Percentiles rank a stretch among this genome's conserved stretches.
These are phyloP conservation scores for Parnassius orleans DNA, from an alignment of 2,888 invertebrate genomes.

Conservation along the genomic window DNA sequence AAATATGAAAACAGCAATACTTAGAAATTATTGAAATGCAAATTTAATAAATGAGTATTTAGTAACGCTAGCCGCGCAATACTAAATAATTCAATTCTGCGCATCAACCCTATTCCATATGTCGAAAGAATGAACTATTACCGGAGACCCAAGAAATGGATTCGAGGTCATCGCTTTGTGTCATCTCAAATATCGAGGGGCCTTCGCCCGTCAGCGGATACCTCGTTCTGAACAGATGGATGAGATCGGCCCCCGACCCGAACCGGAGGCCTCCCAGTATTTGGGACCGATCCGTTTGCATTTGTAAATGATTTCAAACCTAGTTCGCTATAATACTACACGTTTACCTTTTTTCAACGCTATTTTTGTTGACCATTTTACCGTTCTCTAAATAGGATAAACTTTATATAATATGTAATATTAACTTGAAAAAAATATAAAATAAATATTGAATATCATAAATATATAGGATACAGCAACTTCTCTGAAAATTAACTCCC, in stretches of 20 bases:
- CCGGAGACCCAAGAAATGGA: conserved; percentile 17
- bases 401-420: too few relatives aligned
- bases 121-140: conserved; percentile 26
- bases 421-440: too few relatives aligned
- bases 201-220: conserved; percentile 57
- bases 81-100: background rate
- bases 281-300: conserved; percentile 44
- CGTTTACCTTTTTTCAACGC: too few relatives aligned
- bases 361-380: too few relatives aligned
- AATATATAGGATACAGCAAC: too few relatives aligned
- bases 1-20: too few relatives aligned
- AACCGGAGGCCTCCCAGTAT: conserved; percentile 23
- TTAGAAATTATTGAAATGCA: too few relatives aligned
- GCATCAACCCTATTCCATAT: conserved; percentile 14
- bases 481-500: too few relatives aligned
- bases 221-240: conserved; percentile 51
- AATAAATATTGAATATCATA: too few relatives aligned
- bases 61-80: background rate
- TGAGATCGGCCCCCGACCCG: conserved; percentile 36
- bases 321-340: conserved; percentile 23
- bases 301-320: conserved; percentile 53
- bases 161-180: conserved; percentile 65
- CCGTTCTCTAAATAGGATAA: too few relatives aligned
- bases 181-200: conserved; percentile 66
- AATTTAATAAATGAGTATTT: too few relatives aligned